phyloP scores from a whole-genome alignment of 2,113 vertebrate genomes.

The Petroica traversi region DNA sequence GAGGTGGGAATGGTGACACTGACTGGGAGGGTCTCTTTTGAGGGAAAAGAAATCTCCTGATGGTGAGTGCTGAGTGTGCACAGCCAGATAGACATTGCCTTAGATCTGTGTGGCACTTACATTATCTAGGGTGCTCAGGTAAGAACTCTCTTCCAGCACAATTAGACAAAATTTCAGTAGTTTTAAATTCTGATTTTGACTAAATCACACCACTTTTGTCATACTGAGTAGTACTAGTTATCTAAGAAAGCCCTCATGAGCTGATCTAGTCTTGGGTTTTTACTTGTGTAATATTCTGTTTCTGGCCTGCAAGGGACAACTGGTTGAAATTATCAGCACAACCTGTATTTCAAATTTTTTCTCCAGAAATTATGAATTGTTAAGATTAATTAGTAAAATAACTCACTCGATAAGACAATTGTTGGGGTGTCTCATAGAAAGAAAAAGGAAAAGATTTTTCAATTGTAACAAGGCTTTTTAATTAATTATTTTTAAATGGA shows the following conservation, averaged over 20 bases:
- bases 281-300: not conserved
- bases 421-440: not conserved
- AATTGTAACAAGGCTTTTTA: not conserved
- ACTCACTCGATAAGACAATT: not conserved
- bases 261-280: not conserved
- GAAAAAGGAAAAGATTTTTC: not conserved
- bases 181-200: not conserved
- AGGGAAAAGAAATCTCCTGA: not conserved
- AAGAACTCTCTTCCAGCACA: not conserved
- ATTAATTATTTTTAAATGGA: not conserved
- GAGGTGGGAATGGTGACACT: not conserved
- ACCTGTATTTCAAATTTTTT: not conserved
- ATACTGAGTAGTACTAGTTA: not conserved
- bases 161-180: not conserved
- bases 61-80: not conserved
- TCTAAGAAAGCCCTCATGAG: not conserved
- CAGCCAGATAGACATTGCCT: not conserved
- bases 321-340: not conserved
- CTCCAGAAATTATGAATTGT: not conserved
- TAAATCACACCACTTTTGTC: not conserved
- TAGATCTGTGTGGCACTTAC: rapidly evolving
- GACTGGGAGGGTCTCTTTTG: not conserved
- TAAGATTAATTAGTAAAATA: not conserved
- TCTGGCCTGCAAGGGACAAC: not conserved
- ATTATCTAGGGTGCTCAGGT: not conserved